Evolutionary conservation across 2,113 vertebrate genomes (phyloP), one percentile per base, ranked within the genome.

Genomic region (Sardina pilchardus): DNA sequence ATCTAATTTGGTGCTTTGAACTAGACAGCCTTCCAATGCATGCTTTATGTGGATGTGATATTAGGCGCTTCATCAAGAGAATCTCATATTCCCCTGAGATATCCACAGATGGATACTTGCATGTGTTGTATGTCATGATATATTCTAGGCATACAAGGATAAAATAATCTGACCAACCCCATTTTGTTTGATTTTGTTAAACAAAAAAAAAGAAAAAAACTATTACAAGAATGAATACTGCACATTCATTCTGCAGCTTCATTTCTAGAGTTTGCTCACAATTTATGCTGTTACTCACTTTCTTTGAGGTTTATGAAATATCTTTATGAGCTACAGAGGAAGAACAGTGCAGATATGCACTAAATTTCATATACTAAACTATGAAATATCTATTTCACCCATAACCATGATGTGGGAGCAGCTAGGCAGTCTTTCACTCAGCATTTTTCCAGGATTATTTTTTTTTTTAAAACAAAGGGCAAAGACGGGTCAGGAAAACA

Each of bases 21-120:
- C 63, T 34, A 30, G 63, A 71, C 63, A 71, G 63, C 63, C 26
- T 30, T 71, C 63, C 63, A 89, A 91, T 83, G 67, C 56, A 90
- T 50, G 86, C 30, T 71, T 71, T 26, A 71, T 71, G 87, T 88
- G 86, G 48, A 48, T 86, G 90, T 90, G 88, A 87, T 87, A 82
- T 86, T 89, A 88, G 90, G 78, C 88, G 82, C 91, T 92, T 17
- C 82, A 89, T 92, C 88, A 88, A 82, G 85, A 88, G 86, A 42
- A 42, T 26, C 82, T 50, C 44, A 85, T 75, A 82, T 43, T 44
- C 63, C 63, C 63, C 47, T 30, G 81, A 26, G 44, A 82, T 47
- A 30, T 47, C 43, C 26, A 82, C 24, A 82, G 47, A 82, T 82
- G 81, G 48, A 26, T n/a, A 48, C 44, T 48, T 47, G 44, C 81